These are phyloP conservation scores for Ceratina australensis DNA, from an alignment of 1,140 invertebrate species.

Conservation along the genomic window DNA sequence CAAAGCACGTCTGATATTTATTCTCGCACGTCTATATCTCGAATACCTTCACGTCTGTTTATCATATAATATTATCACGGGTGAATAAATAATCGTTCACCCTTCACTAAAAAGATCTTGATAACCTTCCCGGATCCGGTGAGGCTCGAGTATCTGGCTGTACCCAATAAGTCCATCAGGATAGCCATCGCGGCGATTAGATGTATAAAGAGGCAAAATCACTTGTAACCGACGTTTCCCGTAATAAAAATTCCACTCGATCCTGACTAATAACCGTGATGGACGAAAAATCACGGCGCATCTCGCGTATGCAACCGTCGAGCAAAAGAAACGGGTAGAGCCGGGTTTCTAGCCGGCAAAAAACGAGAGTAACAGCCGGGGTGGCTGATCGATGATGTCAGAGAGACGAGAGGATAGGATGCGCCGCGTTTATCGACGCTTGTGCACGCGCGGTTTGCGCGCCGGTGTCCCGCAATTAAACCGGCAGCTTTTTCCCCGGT, in stretches of 20 bases:
- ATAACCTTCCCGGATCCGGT: too few relatives aligned
- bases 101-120: too few relatives aligned
- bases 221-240: background rate
- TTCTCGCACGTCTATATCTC: too few relatives aligned
- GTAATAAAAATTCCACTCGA: slow-evolving; percentile 10
- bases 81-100: too few relatives aligned
- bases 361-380: slow-evolving; percentile 20
- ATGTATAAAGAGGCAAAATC: slow-evolving; percentile 1
- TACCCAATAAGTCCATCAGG: background rate
- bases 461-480: slow-evolving; percentile 57
- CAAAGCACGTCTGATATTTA: too few relatives aligned
- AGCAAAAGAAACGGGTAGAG: background rate
- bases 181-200: background rate
- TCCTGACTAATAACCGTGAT: slow-evolving; percentile 41
- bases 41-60: too few relatives aligned
- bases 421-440: slow-evolving; percentile 42
- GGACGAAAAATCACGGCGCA: slow-evolving; percentile 16
- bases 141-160: too few relatives aligned
- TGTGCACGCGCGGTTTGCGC: slow-evolving; percentile 45
- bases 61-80: too few relatives aligned
- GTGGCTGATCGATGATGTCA: slow-evolving; percentile 52
- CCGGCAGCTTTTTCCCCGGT: slow-evolving; percentile 6
- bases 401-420: slow-evolving; percentile 38
- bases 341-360: slow-evolving; percentile 8
- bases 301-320: background rate